Conservation (phyloP, 2,797 vertebrate species). For the Apodemus agrarius region DNA sequence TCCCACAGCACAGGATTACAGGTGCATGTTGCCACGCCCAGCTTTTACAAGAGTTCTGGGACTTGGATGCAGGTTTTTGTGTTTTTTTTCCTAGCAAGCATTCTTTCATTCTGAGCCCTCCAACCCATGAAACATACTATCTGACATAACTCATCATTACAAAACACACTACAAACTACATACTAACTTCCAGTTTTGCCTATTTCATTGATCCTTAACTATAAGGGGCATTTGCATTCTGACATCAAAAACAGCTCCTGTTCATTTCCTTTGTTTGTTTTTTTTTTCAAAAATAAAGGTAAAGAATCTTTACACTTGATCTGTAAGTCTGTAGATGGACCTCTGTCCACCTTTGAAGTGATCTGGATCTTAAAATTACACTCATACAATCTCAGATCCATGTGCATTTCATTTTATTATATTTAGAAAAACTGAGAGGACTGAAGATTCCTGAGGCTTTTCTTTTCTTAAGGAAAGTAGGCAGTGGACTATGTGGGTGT, state of each 20-base stretch:
- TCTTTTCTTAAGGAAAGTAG: neutral
- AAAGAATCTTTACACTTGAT: neutral
- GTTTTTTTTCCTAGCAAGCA: neutral
- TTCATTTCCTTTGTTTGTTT: neutral
- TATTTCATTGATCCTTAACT: neutral
- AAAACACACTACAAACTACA: constrained; percentile 3
- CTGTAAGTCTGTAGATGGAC: neutral
- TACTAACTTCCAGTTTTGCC: neutral
- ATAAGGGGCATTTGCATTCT: neutral
- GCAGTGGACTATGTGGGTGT: neutral
- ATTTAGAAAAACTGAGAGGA: neutral
- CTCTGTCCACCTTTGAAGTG: neutral
- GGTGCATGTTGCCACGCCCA: neutral
- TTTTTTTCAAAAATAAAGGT: neutral
- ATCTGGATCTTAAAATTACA: neutral
- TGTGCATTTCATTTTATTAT: neutral
- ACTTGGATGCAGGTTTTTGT: neutral
- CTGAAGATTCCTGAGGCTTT: neutral
- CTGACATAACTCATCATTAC: neutral
- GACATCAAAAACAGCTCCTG: neutral
- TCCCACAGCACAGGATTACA: neutral
- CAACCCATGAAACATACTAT: neutral
- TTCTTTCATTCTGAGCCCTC: neutral
- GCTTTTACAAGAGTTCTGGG: neutral
- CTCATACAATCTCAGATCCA: neutral